Base-by-base conservation (phyloP, 2,888 invertebrate genomes). In the Eupelmus urozonus region DNA sequence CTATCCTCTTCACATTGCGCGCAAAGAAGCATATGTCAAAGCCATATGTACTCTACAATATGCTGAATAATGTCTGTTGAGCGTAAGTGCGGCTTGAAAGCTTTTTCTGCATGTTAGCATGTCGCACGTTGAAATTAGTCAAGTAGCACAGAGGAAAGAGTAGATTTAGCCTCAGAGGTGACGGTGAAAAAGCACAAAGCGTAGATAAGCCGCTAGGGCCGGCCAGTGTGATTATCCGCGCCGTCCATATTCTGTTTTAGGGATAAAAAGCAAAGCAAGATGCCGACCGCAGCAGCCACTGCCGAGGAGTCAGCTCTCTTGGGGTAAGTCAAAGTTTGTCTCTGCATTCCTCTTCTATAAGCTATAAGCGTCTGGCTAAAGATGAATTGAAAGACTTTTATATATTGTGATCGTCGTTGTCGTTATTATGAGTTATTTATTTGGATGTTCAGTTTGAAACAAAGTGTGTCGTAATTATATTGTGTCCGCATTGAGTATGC, bases 291-390 rank as follows among this genome's bases (percentile, higher is more conserved):
- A 86, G 93, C 91, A 86, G 93, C 91, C 82, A 90, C 92, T 85
- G 94, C 95, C 90, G 96, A 96, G 92, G 96, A 96, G 92, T 95
- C 96, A 85, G 95, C 96, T 89, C 94, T 96, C 82, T 92, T 96
- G 90, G 95, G 96, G 96, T 96, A 94, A 96, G 96, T 89, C 82
- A 71, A n/a, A 0, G 16, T 69, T 76, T 65, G 51, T 4, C n/a
- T 27, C 66, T n/a, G 18, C 16, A 45, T 23, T 62, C 55, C n/a
- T n/a, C n/a, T 40, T 49, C 51, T 34, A 51, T 7, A 49, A n/a
- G 16, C 34, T 45, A 27, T 20, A 23, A 51, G 13, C 27, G 20
- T 23, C 45, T 55, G 76, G 7, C n/a, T 34, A 16, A 3, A 51
- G 42, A 40, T 74, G 34, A 74, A 74, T 74, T 63, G 9, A 20